These are phyloP conservation scores for Sander vitreus DNA, from an alignment of 2,113 vertebrate species.

Conservation along the genomic window DNA sequence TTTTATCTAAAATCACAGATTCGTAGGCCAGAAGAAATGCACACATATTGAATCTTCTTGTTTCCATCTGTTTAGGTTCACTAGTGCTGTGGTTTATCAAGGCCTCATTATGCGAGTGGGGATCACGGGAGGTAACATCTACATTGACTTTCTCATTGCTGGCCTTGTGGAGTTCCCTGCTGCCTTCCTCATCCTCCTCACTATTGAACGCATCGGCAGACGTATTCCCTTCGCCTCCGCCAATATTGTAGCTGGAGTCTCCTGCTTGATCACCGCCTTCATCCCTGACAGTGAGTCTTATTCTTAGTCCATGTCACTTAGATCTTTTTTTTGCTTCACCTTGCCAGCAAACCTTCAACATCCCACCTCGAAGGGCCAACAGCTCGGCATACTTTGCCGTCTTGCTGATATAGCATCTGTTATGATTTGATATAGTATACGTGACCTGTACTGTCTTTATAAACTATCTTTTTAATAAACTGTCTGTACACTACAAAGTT, in stretches of 20 bases:
- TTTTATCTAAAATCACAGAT: not conserved
- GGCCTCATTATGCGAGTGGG: slow-evolving; percentile 95
- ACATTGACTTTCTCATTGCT: slow-evolving; percentile 92
- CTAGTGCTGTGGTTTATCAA: slow-evolving; percentile 92
- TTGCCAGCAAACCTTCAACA: too few relatives aligned
- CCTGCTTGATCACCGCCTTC: slow-evolving; percentile 89
- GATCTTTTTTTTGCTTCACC: too few relatives aligned
- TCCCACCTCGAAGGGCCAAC: too few relatives aligned
- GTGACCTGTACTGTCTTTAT: too few relatives aligned
- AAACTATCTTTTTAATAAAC: too few relatives aligned
- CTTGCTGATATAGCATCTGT: too few relatives aligned
- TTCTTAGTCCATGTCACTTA: not conserved
- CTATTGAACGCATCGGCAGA: slow-evolving; percentile 91
- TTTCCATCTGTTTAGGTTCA: slow-evolving; percentile 86
- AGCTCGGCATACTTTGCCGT: too few relatives aligned
- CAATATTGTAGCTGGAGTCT: slow-evolving; percentile 85
- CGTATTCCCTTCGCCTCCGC: slow-evolving; percentile 89
- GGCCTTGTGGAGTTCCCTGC: slow-evolving; percentile 90
- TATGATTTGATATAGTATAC: too few relatives aligned
- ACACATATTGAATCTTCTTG: not conserved
- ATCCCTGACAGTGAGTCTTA: slow-evolving; percentile 88
- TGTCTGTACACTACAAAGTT: too few relatives aligned
- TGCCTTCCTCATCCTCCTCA: slow-evolving; percentile 90
- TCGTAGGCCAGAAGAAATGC: accelerated
- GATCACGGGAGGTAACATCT: slow-evolving; percentile 90